phyloP scores from a whole-genome alignment of 2,113 vertebrate species.

The Coptodon bakossiorum region DNA sequence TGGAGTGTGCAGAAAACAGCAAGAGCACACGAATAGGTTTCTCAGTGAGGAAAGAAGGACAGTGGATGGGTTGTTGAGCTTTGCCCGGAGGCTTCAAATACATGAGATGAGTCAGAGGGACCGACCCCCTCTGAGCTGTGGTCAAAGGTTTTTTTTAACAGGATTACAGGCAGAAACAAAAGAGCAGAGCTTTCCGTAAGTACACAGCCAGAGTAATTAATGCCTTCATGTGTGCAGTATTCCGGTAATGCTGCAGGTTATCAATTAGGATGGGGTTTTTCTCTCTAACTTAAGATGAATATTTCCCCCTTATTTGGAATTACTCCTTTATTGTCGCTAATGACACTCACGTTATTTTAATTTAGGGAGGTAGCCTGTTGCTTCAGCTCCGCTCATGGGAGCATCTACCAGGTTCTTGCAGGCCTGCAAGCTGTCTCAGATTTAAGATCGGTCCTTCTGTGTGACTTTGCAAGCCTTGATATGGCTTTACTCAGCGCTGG shows the following conservation, averaged over 20 bases:
- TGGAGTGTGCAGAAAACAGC: neutral
- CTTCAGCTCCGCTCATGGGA: constrained; percentile 4
- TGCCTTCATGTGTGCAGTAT: neutral
- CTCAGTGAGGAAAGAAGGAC: neutral
- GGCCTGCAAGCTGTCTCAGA: neutral
- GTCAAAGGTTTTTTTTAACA: constrained; percentile 34
- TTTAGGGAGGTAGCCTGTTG: neutral
- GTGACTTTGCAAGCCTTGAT: neutral
- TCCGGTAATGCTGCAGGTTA: constrained; percentile 10
- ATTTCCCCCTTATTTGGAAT: neutral
- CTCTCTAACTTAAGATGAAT: neutral
- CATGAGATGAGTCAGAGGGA: neutral
- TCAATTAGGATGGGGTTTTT: constrained; percentile 6
- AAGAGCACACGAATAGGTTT: neutral
- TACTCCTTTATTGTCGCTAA: neutral
- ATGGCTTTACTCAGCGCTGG: constrained; percentile 20
- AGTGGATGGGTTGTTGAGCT: constrained; percentile 1
- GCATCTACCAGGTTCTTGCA: neutral
- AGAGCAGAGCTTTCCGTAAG: neutral
- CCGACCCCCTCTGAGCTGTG: constrained; percentile 21
- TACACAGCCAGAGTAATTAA: constrained; percentile 15
- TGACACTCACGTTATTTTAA: neutral
- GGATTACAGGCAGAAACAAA: constrained; percentile 46
- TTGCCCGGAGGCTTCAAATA: neutral
- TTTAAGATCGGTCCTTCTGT: constrained; percentile 17